Evolutionary conservation across 2,888 invertebrate genomes (phyloP).

Genomic region (Lycocerus yunnanus): DNA sequence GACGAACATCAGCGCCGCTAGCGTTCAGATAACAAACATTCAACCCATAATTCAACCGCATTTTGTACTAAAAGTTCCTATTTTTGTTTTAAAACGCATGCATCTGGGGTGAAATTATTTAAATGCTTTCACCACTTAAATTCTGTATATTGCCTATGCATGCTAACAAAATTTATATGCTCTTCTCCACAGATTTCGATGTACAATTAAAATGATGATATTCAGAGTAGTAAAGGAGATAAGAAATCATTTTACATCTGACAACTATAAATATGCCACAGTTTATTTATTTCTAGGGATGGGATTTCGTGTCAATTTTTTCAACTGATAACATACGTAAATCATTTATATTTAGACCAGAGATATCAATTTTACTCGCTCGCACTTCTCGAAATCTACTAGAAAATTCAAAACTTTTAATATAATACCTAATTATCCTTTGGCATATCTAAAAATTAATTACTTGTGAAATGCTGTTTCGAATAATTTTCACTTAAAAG

Average conservation of each 20-base stretch:
- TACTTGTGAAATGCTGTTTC: background rate
- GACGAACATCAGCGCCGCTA: constrained; percentile 33
- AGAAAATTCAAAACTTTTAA: background rate
- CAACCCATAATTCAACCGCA: constrained; percentile 31
- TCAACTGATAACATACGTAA: constrained; percentile 46
- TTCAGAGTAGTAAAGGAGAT: background rate
- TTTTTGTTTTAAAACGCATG: constrained; percentile 25
- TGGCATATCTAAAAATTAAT: background rate
- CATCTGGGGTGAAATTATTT: constrained; percentile 20
- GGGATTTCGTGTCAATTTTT: constrained; percentile 50
- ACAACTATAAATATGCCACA: constrained; percentile 53
- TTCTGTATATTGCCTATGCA: background rate
- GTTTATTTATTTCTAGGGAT: constrained; percentile 50
- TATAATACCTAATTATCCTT: background rate
- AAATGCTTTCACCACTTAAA: constrained; percentile 14
- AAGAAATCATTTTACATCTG: constrained; percentile 34
- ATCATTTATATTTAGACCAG: constrained; percentile 38
- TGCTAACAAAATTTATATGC: background rate
- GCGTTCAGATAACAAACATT: constrained; percentile 29
- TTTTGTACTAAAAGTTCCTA: constrained; percentile 25
- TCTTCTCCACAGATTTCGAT: background rate
- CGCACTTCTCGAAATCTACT: background rate
- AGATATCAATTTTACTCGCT: constrained; percentile 25
- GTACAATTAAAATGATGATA: constrained; percentile 6
- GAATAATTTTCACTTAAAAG: background rate